Evolutionary conservation across 2,888 invertebrate genomes (phyloP).

Genomic region (Polyommatus icarus): DNA sequence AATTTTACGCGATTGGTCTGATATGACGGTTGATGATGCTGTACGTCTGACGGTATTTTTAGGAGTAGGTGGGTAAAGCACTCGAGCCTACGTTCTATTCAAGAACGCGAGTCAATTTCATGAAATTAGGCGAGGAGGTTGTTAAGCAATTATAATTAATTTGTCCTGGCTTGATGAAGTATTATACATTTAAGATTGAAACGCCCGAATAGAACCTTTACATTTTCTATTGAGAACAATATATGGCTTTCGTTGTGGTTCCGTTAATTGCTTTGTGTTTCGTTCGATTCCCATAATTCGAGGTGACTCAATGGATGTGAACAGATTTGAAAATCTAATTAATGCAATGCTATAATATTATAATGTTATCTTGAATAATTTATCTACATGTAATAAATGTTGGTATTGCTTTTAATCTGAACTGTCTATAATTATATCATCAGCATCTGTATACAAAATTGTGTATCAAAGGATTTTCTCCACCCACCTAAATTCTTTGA

Average conservation of each 20-base stretch:
- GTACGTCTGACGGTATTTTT: background rate
- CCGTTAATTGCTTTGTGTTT: background rate
- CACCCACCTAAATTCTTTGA: constrained; percentile 88
- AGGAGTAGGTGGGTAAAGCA: background rate
- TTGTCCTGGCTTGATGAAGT: constrained; percentile 17
- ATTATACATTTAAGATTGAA: constrained; percentile 17
- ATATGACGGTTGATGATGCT: background rate
- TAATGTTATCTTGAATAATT: background rate
- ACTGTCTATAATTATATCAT: no score
- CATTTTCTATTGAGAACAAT: background rate
- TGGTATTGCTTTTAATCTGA: background rate
- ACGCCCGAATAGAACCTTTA: background rate
- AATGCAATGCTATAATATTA: background rate
- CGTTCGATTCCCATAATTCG: background rate
- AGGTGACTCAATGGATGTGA: background rate
- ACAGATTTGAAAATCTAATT: background rate
- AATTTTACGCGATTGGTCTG: background rate
- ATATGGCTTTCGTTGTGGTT: background rate
- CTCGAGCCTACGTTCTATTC: constrained; percentile 14
- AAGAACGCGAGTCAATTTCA: constrained; percentile 17
- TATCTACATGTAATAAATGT: no score
- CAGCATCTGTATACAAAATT: no score
- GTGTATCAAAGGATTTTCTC: background rate
- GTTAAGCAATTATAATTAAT: constrained; percentile 19
- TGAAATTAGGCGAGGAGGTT: constrained; percentile 12